Evolutionary conservation across 2,113 vertebrate genomes (phyloP).

Genomic region (Craseonycteris thonglongyai): DNA sequence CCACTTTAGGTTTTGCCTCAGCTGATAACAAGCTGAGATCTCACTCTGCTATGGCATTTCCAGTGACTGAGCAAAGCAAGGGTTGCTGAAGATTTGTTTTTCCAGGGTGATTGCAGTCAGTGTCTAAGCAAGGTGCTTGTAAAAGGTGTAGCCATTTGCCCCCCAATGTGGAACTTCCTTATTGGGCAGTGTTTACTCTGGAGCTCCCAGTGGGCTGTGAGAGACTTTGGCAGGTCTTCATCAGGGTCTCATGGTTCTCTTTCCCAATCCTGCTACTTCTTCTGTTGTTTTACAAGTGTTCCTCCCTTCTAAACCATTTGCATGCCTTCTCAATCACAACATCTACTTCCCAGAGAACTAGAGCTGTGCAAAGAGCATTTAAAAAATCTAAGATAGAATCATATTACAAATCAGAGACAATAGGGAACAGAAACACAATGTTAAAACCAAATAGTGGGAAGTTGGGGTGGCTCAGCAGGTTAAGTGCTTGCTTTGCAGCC

Average conservation of each 20-base stretch:
- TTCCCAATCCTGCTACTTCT: no score
- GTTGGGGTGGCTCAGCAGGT: no score
- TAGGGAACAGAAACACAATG: not conserved
- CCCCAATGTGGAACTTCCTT: accelerated
- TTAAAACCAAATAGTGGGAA: not conserved
- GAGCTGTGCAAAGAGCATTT: not conserved
- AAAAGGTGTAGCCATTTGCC: not conserved
- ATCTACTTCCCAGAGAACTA: not conserved
- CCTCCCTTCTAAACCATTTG: accelerated
- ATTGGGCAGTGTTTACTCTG: not conserved
- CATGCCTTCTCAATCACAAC: not conserved
- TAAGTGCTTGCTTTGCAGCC: no score
- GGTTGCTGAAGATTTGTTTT: accelerated
- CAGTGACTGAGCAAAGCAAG: accelerated
- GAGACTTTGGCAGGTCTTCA: no score
- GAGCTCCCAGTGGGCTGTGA: no score
- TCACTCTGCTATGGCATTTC: not conserved
- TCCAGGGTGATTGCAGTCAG: no score
- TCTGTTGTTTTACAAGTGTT: not conserved
- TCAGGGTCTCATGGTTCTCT: accelerated
- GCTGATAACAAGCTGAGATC: no score
- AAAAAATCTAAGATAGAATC: not conserved
- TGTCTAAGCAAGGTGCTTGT: not conserved
- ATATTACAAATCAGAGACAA: not conserved
- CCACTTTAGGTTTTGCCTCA: not conserved